Conservation (phyloP, 1,140 invertebrate genomes). For the Charaxes varanes region DNA sequence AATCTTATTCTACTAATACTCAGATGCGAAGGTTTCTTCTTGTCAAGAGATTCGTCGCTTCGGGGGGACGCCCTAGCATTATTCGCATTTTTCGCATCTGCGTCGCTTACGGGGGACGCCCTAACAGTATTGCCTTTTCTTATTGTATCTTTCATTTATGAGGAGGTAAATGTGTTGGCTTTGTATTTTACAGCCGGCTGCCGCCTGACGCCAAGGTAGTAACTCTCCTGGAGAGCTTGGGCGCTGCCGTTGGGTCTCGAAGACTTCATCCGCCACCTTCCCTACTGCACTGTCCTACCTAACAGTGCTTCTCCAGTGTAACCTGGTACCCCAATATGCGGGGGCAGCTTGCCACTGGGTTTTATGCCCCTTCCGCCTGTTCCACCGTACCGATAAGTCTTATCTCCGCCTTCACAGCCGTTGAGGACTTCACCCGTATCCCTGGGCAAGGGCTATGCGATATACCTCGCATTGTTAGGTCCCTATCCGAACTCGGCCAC, state of each 20-base stretch:
- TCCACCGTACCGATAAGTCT: background rate
- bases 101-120: too few species aligned
- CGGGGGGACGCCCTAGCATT: too few species aligned
- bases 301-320: background rate
- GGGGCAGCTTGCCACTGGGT: background rate
- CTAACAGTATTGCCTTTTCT: too few species aligned
- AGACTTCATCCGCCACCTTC: background rate
- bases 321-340: background rate
- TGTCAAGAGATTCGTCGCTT: background rate
- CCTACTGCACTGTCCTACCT: background rate
- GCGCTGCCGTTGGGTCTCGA: too few species aligned
- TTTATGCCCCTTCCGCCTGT: background rate
- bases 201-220: too few species aligned
- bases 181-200: too few species aligned
- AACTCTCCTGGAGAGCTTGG: too few species aligned
- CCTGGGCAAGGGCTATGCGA: conserved; percentile 3
- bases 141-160: too few species aligned
- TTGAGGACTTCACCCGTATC: conserved; percentile 1
- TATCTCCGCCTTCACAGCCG: background rate
- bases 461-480: conserved; percentile 16
- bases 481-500: conserved; percentile 14
- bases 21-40: background rate
- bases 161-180: too few species aligned
- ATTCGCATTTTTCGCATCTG: too few species aligned
- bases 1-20: background rate